Percentiles rank a stretch among this genome's conserved stretches.
phyloP scores from a whole-genome alignment of 2,113 vertebrate species.

The Etheostoma spectabile region DNA sequence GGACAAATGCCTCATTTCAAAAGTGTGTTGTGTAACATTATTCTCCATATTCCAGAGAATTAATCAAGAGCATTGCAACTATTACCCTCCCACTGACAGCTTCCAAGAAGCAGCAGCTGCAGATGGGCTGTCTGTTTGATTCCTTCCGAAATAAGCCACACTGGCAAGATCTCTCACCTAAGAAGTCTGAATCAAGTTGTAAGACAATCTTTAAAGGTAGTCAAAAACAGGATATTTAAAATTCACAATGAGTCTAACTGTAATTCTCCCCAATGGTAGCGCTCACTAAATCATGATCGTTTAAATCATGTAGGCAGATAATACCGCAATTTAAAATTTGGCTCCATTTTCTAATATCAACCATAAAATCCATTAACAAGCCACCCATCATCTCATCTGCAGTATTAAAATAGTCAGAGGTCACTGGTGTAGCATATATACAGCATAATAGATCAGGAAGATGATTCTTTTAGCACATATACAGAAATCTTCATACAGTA shows the following conservation, averaged over 20 bases:
- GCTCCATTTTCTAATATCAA: slow-evolving; percentile 4
- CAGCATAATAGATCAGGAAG: slow-evolving; percentile 7
- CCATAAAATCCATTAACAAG: slow-evolving; percentile 33
- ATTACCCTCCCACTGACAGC: slow-evolving; percentile 54
- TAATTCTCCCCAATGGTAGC: neutral
- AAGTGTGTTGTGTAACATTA: slow-evolving; percentile 26
- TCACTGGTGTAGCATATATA: slow-evolving; percentile 26
- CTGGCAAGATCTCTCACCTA: neutral
- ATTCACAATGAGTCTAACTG: slow-evolving; percentile 40
- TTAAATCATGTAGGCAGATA: slow-evolving; percentile 30
- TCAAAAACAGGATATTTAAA: slow-evolving; percentile 47
- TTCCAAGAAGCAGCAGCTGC: slow-evolving; percentile 52
- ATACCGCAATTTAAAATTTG: slow-evolving; percentile 24
- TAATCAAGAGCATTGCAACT: slow-evolving; percentile 42
- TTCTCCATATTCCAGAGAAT: slow-evolving; percentile 42
- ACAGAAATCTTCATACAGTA: neutral
- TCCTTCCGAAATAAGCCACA: slow-evolving; percentile 20
- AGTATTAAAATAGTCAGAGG: slow-evolving; percentile 25
- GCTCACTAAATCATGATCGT: slow-evolving; percentile 14
- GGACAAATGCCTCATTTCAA: slow-evolving; percentile 53
- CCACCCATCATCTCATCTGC: slow-evolving; percentile 36
- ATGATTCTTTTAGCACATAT: slow-evolving; percentile 21
- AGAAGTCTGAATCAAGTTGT: neutral
- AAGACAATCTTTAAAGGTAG: neutral
- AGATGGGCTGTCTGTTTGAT: slow-evolving; percentile 48